Percentiles rank a stretch among this genome's conserved stretches.
phyloP scores from a whole-genome alignment of 2,797 vertebrate species.

The Acestrorhynchus altus region DNA sequence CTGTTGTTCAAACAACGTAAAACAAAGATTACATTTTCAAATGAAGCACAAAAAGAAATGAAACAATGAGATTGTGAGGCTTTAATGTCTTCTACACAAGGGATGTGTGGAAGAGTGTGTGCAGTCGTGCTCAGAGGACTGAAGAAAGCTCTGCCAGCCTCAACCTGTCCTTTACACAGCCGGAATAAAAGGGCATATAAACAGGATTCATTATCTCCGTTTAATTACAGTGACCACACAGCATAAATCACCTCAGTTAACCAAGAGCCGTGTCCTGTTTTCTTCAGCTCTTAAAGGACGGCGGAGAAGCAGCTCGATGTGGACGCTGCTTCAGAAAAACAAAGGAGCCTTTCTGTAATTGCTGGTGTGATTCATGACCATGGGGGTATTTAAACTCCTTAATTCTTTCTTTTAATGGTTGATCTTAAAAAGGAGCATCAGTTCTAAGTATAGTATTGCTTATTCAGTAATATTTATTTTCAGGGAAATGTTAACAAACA shows the following conservation, averaged over 20 bases:
- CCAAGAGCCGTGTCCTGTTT: background rate
- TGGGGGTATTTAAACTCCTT: no score
- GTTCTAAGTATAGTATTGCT: no score
- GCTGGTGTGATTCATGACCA: no score
- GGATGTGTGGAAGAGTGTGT: background rate
- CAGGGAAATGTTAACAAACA: no score
- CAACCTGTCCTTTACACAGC: background rate
- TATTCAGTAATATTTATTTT: no score
- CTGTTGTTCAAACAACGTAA: background rate
- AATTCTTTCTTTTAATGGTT: no score
- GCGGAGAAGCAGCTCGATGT: no score
- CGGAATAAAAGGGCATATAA: background rate
- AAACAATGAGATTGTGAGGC: background rate
- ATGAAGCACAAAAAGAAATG: constrained; percentile 31
- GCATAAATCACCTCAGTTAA: background rate
- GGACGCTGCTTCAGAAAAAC: no score
- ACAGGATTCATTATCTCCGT: background rate
- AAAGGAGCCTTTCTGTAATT: no score
- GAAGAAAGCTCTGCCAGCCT: background rate
- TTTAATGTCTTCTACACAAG: constrained; percentile 10
- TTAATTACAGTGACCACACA: background rate
- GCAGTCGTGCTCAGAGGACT: background rate
- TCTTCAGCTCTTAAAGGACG: background rate
- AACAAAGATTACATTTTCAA: constrained; percentile 14
- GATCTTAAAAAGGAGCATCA: no score